A percentile compares a stretch with the other conserved stretches of the same genome.
Conservation (phyloP, 2,797 vertebrate genomes). For the Ibycter americanus region DNA sequence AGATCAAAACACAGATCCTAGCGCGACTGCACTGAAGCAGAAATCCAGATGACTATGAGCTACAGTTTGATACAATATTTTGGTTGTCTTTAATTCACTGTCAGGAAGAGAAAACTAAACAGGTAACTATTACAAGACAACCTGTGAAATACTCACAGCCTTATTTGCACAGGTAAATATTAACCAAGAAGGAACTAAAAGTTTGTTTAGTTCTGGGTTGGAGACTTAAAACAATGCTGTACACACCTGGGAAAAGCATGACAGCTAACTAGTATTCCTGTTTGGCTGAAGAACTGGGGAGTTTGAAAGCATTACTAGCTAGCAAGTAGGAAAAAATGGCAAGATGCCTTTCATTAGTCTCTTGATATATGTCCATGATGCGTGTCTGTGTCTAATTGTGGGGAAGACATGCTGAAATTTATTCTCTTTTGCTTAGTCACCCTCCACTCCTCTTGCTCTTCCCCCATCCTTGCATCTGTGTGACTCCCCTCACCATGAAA, state of each 20-base stretch:
- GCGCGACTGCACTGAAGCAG: background rate
- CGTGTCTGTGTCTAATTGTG: background rate
- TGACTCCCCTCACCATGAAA: background rate
- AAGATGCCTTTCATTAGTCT: background rate
- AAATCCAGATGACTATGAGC: background rate
- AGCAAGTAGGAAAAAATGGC: background rate
- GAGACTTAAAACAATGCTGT: slow-evolving; percentile 22
- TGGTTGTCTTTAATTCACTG: background rate
- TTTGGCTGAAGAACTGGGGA: background rate
- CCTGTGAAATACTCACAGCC: background rate
- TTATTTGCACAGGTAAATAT: background rate
- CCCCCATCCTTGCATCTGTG: background rate
- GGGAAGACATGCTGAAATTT: background rate
- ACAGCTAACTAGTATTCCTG: background rate
- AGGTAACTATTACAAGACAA: background rate
- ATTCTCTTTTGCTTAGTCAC: background rate
- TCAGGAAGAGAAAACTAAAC: background rate
- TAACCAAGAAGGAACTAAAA: background rate
- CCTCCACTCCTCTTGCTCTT: background rate
- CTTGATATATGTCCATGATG: background rate
- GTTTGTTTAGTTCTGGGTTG: slow-evolving; percentile 8
- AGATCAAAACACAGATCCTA: background rate
- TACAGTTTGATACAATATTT: background rate
- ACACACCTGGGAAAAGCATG: background rate
- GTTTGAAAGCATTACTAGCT: background rate